phyloP scores from a whole-genome alignment of 2,113 vertebrate species.

The Pycnonotus jocosus region DNA sequence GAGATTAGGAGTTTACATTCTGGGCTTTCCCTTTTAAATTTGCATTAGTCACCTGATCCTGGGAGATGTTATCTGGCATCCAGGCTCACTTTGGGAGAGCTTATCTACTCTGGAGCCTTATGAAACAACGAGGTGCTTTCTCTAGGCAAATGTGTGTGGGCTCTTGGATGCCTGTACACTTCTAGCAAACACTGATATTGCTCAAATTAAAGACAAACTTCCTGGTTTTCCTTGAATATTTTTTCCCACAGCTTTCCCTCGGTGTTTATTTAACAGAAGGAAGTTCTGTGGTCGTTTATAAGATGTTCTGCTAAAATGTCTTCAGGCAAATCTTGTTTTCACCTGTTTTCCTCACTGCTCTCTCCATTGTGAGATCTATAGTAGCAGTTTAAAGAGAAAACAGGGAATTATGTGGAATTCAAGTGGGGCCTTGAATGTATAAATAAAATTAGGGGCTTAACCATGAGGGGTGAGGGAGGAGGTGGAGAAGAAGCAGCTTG shows the following conservation, averaged over 20 bases:
- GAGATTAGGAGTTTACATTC: slow-evolving; percentile 14
- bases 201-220: not conserved
- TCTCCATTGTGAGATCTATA: not conserved
- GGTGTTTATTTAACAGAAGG: not conserved
- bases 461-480: not conserved
- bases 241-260: not conserved
- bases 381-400: not conserved
- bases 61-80: not conserved
- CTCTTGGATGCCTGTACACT: not conserved
- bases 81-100: not conserved
- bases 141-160: not conserved
- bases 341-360: not conserved
- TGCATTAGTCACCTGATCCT: not conserved
- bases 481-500: not conserved
- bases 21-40: slow-evolving; percentile 17
- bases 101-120: not conserved
- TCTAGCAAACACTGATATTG: not conserved
- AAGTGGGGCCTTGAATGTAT: not conserved
- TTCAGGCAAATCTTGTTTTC: not conserved
- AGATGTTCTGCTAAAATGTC: not conserved
- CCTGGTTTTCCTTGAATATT: not conserved
- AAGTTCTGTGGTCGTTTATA: not conserved
- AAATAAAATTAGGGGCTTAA: slow-evolving; percentile 40
- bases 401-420: not conserved
- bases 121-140: not conserved